These are phyloP conservation scores for Calcarius lapponicus DNA, from an alignment of 2,797 vertebrate species.

Conservation along the genomic window DNA sequence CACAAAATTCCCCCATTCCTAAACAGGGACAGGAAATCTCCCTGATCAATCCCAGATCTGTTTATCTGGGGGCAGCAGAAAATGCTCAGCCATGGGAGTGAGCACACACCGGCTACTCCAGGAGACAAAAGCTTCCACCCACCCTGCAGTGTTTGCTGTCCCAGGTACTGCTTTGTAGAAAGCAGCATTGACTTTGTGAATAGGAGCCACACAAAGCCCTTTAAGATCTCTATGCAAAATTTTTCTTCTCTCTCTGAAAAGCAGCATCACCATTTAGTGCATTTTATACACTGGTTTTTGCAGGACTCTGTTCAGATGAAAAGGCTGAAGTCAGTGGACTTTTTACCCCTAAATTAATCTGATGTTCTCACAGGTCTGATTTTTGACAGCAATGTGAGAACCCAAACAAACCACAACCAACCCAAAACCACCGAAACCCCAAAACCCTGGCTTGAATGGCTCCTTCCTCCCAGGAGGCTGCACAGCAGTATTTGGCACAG, in stretches of 20 bases:
- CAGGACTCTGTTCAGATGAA: neutral
- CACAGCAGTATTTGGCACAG: neutral
- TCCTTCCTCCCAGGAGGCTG: neutral
- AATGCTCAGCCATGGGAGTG: neutral
- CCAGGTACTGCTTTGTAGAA: rapidly evolving
- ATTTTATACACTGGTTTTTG: neutral
- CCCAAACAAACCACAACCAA: neutral
- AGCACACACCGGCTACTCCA: rapidly evolving
- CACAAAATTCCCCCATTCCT: neutral
- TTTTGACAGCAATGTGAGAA: neutral
- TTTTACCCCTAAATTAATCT: neutral
- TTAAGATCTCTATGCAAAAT: no score
- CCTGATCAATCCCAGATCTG: neutral
- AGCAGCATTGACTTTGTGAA: neutral
- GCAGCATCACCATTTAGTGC: neutral
- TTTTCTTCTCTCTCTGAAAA: neutral
- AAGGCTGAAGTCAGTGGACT: neutral
- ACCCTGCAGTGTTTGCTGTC: neutral
- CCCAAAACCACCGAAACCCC: neutral
- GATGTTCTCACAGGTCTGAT: neutral
- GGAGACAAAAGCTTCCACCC: neutral
- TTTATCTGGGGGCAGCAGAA: neutral
- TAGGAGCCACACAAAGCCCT: neutral
- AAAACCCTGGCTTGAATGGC: neutral
- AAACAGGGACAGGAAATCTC: neutral